Base-by-base conservation (phyloP, 2,888 invertebrate species). In the Scaptomyza caliginosa region DNA sequence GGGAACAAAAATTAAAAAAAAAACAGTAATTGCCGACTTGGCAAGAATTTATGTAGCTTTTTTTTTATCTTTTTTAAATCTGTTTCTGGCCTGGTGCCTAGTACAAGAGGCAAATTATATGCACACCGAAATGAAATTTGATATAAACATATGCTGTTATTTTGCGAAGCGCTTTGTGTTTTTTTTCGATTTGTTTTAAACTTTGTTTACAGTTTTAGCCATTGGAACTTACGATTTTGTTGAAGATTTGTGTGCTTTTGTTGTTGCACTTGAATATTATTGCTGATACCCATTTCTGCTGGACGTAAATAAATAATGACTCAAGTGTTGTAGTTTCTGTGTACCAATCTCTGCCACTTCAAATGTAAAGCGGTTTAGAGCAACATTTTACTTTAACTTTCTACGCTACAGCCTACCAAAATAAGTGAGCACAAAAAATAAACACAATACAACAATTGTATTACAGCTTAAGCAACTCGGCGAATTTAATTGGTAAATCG, bases 151-250 rank as follows among this genome's bases (percentile, higher is more conserved):
- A 49, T 48, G 55, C 45, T 24, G 24, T 24, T 39, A 4, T 7
- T 10, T 32, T 34, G 34, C 26, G 40, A 13, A 36, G 48, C 42
- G 39, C 51, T 34, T 26, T 32, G 36, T 48, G 30, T 5, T 38
- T 52, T 73, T 74, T 77, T 48, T 11, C 23, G 45, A 39, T 52
- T 43, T 24, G n/a, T 11, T 23, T 23, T 45, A 19, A 26, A 17
- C 34, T 36, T 39, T 19, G 11, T 8, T 32, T 17, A 11, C 32
- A 26, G 56, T 72, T 74, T 73, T 64, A 49, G 16, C 45, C 49
- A 23, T 34, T 52, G 17, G 11, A 60, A 74, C 75, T 76, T 45
- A 81, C 85, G 68, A 74, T 69, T 81, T 54, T 62, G 62, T 21
- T 42, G 42, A 17, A 65, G 63, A 59, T 55, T 50, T 5, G 42